Evolutionary conservation across 2,797 vertebrate genomes (phyloP).

Genomic region (Mallotus villosus): DNA sequence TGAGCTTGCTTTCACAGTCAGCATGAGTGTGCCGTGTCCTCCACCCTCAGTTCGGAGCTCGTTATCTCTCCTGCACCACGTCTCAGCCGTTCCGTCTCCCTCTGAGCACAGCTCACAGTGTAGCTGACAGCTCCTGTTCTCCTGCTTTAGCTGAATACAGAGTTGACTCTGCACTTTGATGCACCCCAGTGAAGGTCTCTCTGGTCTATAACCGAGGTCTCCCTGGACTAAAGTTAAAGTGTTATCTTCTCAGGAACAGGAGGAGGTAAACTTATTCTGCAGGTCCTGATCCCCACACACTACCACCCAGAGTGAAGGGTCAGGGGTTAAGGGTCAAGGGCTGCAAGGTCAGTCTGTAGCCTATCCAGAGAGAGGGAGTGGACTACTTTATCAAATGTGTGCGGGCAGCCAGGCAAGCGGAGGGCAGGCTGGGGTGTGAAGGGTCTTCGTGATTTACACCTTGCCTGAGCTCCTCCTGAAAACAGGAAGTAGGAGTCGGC

Average conservation of each 20-base stretch:
- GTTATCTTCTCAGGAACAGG: neutral
- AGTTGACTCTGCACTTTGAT: no score
- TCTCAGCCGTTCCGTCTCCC: neutral
- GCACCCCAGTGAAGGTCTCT: no score
- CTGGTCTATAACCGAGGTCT: no score
- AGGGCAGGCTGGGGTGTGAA: constrained; percentile 20
- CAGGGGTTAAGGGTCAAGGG: neutral
- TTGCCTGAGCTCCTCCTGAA: neutral
- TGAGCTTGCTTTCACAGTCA: constrained; percentile 3
- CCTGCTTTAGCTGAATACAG: no score
- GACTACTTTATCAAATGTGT: constrained; percentile 12
- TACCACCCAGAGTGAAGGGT: no score
- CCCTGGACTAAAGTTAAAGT: no score
- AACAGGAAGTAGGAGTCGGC: constrained; percentile 17
- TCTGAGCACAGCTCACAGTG: neutral
- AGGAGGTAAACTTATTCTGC: constrained; percentile 2
- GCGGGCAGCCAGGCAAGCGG: neutral
- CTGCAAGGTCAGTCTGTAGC: constrained; percentile 1
- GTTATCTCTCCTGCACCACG: neutral
- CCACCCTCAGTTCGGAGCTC: constrained; percentile 11
- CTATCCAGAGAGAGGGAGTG: constrained; percentile 10
- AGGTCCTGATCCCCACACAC: neutral
- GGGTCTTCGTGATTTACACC: constrained; percentile 31
- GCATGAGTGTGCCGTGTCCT: constrained; percentile 9
- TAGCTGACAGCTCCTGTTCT: no score